Conservation (phyloP, 2,888 invertebrate genomes). For the Pseudoips prasinana region DNA sequence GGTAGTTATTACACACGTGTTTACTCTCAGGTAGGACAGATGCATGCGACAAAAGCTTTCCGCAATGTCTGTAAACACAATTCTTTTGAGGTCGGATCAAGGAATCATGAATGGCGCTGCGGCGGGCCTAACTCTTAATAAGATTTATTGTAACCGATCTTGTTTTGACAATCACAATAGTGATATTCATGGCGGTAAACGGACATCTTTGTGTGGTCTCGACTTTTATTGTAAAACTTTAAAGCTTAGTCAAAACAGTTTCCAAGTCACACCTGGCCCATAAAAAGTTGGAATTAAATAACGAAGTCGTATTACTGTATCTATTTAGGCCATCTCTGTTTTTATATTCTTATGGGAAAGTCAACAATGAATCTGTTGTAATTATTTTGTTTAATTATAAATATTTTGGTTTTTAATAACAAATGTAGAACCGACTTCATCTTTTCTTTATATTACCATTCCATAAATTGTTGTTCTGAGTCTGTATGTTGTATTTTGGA, state of each 20-base stretch:
- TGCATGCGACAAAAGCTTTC: constrained; percentile 61
- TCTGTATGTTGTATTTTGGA: too few species aligned
- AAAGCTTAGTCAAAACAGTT: constrained; percentile 63
- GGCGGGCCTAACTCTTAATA: constrained; percentile 69
- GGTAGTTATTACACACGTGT: constrained; percentile 3
- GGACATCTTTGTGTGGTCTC: constrained; percentile 73
- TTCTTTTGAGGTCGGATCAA: constrained; percentile 62
- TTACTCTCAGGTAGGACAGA: constrained; percentile 57
- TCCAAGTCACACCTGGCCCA: constrained; percentile 57
- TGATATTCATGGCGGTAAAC: constrained; percentile 63
- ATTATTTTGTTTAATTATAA: too few species aligned
- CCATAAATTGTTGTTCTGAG: too few species aligned
- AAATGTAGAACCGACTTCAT: too few species aligned
- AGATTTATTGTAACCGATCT: constrained; percentile 82
- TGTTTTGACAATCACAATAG: constrained; percentile 79
- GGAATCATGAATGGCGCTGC: constrained; percentile 63
- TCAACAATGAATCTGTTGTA: too few species aligned
- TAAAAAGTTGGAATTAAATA: constrained; percentile 26
- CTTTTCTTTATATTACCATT: too few species aligned
- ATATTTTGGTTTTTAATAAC: too few species aligned
- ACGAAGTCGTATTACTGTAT: constrained; percentile 8
- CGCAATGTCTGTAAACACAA: constrained; percentile 65
- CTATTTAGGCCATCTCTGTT: not conserved
- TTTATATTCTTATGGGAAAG: too few species aligned
- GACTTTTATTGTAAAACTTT: constrained; percentile 45